phyloP scores from a whole-genome alignment of 2,113 vertebrate species.

The Dasyprocta punctata region DNA sequence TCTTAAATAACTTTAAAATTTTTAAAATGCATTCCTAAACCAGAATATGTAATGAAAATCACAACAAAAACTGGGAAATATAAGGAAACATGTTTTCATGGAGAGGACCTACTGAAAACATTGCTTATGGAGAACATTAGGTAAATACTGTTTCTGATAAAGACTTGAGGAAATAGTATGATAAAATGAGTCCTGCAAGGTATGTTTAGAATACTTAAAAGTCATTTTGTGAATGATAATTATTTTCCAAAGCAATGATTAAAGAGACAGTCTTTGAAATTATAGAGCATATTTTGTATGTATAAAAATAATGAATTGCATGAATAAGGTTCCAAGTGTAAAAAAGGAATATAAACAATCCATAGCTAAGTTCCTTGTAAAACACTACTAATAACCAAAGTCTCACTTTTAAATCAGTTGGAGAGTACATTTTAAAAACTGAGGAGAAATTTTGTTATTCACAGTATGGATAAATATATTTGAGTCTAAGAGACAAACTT shows the following conservation, averaged over 20 bases:
- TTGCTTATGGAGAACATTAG: conserved; percentile 20
- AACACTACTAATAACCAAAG: conserved; percentile 43
- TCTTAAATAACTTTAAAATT: conserved; percentile 44
- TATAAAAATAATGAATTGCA: not conserved
- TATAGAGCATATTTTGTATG: not conserved
- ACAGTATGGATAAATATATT: not conserved
- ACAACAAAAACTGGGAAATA: not conserved
- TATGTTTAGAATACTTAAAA: conserved; percentile 1
- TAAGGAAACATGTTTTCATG: conserved; percentile 47
- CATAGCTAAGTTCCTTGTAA: conserved; percentile 32
- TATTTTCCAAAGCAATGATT: conserved; percentile 48
- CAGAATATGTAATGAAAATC: not conserved
- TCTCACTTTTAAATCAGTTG: not conserved
- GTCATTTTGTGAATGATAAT: not conserved
- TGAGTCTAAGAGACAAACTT: conserved; percentile 30
- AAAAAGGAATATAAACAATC: conserved; percentile 25
- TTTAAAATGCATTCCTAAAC: conserved; percentile 46
- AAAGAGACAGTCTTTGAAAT: conserved; percentile 31
- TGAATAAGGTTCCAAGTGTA: conserved; percentile 1
- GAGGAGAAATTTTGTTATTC: conserved; percentile 13
- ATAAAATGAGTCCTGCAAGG: conserved; percentile 27
- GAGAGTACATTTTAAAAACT: conserved; percentile 30
- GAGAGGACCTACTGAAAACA: not conserved
- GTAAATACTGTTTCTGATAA: conserved; percentile 13
- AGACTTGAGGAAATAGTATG: conserved; percentile 26